Evolutionary conservation across 2,797 vertebrate genomes (phyloP).

Genomic region (Tympanoctomys barrerae): DNA sequence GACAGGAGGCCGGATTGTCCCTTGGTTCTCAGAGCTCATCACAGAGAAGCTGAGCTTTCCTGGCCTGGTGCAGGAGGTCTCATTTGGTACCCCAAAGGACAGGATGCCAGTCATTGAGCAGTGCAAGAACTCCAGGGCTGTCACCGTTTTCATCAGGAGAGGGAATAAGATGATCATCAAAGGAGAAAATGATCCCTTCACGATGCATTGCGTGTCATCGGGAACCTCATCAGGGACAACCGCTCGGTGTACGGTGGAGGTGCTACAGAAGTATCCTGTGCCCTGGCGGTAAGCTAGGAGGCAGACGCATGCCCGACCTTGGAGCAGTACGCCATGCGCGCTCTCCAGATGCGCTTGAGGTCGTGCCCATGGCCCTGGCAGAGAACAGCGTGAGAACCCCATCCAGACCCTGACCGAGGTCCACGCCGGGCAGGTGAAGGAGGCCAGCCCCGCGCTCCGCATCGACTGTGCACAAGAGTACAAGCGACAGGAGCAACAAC

Average conservation of each 20-base stretch:
- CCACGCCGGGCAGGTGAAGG: conserved; percentile 82
- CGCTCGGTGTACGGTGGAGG: conserved; percentile 97
- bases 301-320: conserved; percentile 97
- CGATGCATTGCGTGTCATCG: conserved; percentile 97
- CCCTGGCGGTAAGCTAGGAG: conserved; percentile 95
- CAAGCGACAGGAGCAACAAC: conserved; percentile 87
- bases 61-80: too few species aligned
- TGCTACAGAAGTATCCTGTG: conserved; percentile 96
- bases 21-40: conserved; percentile 66
- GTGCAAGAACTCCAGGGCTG: conserved; percentile 97
- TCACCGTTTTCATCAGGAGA: conserved; percentile 98
- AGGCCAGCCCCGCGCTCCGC: conserved; percentile 94
- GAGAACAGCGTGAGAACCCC: conserved; percentile 98
- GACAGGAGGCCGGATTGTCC: conserved; percentile 97
- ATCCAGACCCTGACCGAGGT: conserved; percentile 99
- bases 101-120: conserved; percentile 97
- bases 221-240: conserved; percentile 96
- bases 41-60: too few species aligned
- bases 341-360: conserved; percentile 95
- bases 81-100: too few species aligned
- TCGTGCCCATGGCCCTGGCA: conserved; percentile 96
- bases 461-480: conserved; percentile 96
- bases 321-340: conserved; percentile 89
- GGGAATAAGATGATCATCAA: conserved; percentile 99
- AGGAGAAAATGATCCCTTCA: conserved; percentile 98